Evolutionary conservation across 23 tunicate genomes (phyloP), one percentile per base, ranked within the genome.

Genomic region (Styela clava): DNA sequence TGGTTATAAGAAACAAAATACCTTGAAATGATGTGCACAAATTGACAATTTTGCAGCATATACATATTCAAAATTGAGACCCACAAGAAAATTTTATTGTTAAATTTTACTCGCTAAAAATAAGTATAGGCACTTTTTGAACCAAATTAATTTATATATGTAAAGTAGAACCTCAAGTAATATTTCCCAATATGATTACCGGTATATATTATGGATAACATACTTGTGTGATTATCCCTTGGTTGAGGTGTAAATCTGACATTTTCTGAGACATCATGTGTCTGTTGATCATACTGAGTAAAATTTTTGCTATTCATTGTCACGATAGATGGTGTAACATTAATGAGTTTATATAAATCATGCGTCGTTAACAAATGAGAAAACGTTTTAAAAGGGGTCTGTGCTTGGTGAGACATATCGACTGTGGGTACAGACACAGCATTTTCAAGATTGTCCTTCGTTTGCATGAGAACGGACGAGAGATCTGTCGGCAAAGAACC

Each of bases 401-500:
- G 62, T 24, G 27, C 24, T 24, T 76, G 52, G 64, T 76, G 16
- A 7, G 81, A 36, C 9, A 12, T 16, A 33, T 36, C 31, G 16
- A 25, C 63, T 20, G 64, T 21, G 27, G 52, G 52, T 21, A 44
- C 63, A 0, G 44, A 33, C 0, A 2, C 27, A 0, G 81, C 81
- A 22, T 24, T 27, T 35, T 9, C 52, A 52, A 26, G 26, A 24
- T 22, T 44, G 12, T 21, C 63, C 64, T 25, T 44, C 64, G 65
- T 24, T 25, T 24, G 27, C n/a, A 21, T 44, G 16, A 76, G 27
- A n/a, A 76, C 81, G 28, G 32, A 36, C 20, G 65, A 52, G 16
- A 76, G 27, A 52, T 76, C 52, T 19, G 81, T 44, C 0, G 81
- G 81, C 52, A 76, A 44, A 1, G 81, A 76, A 9, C 81, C 64